Evolutionary conservation across 2,888 invertebrate genomes (phyloP), one percentile per base, ranked within the genome.

Genomic region (Ramazzottius varieornatus): DNA sequence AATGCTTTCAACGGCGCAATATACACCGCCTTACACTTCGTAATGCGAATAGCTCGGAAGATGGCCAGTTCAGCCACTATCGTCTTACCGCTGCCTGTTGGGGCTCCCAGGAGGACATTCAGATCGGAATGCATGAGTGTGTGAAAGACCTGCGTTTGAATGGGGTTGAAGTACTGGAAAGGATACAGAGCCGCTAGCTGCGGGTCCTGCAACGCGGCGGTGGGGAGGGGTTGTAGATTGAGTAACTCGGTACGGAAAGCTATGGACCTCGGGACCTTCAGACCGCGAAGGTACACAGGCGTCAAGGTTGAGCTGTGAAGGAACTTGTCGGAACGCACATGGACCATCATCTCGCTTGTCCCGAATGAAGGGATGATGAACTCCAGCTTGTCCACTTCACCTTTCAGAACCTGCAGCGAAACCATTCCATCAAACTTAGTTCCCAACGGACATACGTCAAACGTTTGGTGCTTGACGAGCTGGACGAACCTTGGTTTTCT

Each of bases 1-100:
- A 99, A 79, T 13, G 98, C 96, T 78, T 99, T 99, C 68, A 99
- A 75, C 0, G 98, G 98, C 0, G 98, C 98, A 70, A 99, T 94
- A 74, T 99, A 99, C 0, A 98, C 93, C 32, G 91, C 83, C 29
- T 54, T 54, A 29, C 54, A 54, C 24, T 54, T 54, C 29, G 54
- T 54, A 54, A 54, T 29, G 4, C 29, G 20, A 8, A 54, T 4
- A 24, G 91, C 84, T 65, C 92, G 81, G 72, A 94, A 89, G 79
- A 98, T 92, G 54, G 96, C 96, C 33, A 99, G 83, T 77, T 99
- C 98, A 0, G 98, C 96, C 0, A 88, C 92, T 64, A 96, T 88
- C 0, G 98, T 99, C 80, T 99, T 99, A 46, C 98, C 98, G 0
- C 93, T 93, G 0, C 91, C 91, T 0, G 93, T 94, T 0, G 93